Evolutionary conservation across 2,113 vertebrate genomes (phyloP).

Genomic region (Passer domesticus): DNA sequence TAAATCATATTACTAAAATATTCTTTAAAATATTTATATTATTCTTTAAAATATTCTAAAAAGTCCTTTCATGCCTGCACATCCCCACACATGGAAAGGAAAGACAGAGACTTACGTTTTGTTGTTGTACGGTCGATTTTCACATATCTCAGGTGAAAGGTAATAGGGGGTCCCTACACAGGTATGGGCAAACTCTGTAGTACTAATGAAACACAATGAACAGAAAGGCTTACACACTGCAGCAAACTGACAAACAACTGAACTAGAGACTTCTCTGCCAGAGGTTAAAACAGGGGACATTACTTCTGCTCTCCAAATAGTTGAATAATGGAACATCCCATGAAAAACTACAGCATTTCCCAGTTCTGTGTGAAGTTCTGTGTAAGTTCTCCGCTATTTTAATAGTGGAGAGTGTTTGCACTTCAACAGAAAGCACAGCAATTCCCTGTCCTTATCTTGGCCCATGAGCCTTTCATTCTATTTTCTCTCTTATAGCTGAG

Average conservation of each 20-base stretch:
- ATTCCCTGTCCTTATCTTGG: background rate
- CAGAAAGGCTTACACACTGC: background rate
- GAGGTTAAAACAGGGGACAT: background rate
- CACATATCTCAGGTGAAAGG: constrained; percentile 93
- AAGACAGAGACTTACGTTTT: constrained; percentile 83
- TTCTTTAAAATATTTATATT: too few species aligned
- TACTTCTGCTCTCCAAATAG: background rate
- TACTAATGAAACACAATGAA: constrained; percentile 72
- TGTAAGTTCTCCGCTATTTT: background rate
- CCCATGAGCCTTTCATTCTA: background rate
- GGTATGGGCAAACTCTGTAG: constrained; percentile 86
- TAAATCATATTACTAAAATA: background rate
- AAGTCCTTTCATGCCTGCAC: background rate
- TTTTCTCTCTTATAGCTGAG: background rate
- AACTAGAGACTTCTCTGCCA: background rate
- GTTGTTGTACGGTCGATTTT: constrained; percentile 91
- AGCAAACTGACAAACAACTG: background rate
- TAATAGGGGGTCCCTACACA: constrained; percentile 91
- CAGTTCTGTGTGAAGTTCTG: background rate
- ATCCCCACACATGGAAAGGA: background rate
- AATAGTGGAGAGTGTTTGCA: background rate
- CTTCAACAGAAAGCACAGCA: background rate
- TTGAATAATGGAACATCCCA: background rate
- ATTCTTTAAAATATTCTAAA: too few species aligned
- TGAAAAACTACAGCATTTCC: background rate